Conservation (phyloP, 2,888 invertebrate genomes). For the Cephonodes hylas region DNA sequence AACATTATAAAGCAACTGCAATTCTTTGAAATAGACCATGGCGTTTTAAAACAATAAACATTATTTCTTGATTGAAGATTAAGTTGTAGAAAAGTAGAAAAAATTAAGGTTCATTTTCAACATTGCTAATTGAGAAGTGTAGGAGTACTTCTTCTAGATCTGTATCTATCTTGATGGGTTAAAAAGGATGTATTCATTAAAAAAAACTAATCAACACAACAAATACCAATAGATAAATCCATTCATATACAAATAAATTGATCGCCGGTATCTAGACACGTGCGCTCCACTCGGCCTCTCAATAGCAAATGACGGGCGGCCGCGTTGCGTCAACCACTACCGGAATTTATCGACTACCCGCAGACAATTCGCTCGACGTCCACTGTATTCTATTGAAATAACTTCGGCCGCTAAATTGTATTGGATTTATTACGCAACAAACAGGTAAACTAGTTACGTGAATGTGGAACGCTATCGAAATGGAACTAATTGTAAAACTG, state of each 20-base stretch:
- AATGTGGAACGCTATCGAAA: constrained; percentile 19
- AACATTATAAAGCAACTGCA: neutral
- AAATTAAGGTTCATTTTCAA: too few species aligned
- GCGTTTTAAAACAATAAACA: neutral
- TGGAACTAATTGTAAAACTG: constrained; percentile 6
- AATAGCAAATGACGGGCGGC: constrained; percentile 51
- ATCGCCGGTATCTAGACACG: constrained; percentile 34
- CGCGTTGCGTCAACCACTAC: constrained; percentile 53
- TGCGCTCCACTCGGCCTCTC: constrained; percentile 34
- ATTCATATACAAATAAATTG: constrained; percentile 24
- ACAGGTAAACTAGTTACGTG: constrained; percentile 13
- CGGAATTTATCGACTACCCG: constrained; percentile 63
- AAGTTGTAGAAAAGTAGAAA: too few species aligned
- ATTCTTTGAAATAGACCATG: neutral
- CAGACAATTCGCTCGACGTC: constrained; percentile 47
- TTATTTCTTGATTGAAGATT: too few species aligned
- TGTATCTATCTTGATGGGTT: too few species aligned
- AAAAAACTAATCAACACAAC: neutral
- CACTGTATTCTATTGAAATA: constrained; percentile 39
- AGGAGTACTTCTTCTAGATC: too few species aligned
- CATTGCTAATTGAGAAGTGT: too few species aligned
- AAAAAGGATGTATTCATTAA: neutral
- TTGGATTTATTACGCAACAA: constrained; percentile 28
- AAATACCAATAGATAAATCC: neutral
- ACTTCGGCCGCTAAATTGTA: constrained; percentile 39